Percentiles rank a stretch among this genome's conserved stretches.
Evolutionary conservation across 2,113 vertebrate species (phyloP).

Genomic region (Chlamydotis undulata): DNA sequence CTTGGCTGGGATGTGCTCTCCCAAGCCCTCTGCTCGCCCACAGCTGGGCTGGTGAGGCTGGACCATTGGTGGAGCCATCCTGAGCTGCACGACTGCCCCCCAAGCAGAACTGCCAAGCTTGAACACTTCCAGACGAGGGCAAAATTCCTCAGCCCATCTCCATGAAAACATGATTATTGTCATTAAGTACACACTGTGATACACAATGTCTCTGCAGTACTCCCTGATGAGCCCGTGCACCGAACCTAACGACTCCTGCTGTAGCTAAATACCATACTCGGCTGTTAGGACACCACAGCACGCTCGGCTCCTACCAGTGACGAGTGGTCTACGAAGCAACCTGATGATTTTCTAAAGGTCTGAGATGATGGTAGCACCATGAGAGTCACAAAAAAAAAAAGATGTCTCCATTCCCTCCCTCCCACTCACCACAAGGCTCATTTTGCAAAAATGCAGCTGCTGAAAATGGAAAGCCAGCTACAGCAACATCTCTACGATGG

Average conservation of each 20-base stretch:
- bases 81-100: background rate
- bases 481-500: accelerated
- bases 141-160: background rate
- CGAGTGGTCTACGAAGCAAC: background rate
- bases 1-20: background rate
- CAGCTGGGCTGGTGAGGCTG: background rate
- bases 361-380: background rate
- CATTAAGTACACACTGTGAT: background rate
- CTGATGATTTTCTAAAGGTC: background rate
- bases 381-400: background rate
- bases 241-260: background rate
- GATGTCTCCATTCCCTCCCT: background rate
- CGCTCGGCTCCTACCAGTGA: background rate
- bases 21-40: background rate
- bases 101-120: background rate
- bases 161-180: background rate
- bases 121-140: background rate
- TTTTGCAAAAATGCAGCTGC: background rate
- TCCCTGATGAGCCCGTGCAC: background rate
- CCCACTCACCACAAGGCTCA: background rate
- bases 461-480: background rate
- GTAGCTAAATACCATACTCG: background rate
- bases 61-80: background rate
- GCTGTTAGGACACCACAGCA: background rate
- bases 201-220: background rate